Base-by-base conservation (phyloP, 2,888 invertebrate species). In the Augochlorella aurata region DNA sequence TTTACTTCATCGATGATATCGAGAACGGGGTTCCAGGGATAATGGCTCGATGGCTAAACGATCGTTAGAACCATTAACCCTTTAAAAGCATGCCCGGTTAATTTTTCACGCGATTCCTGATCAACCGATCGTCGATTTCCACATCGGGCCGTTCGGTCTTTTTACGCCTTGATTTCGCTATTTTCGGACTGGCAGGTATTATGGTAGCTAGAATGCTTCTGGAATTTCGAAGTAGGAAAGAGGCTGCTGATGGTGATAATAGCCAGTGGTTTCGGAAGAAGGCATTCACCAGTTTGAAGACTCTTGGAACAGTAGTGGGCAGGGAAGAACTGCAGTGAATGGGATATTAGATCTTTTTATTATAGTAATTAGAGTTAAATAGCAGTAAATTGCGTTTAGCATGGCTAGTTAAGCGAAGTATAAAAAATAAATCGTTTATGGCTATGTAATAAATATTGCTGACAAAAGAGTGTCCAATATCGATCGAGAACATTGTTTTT, bases 1-100 rank as follows among this genome's bases (percentile, higher is more conserved):
- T 87, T 87, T 81, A 75, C 86, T 87, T 87, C 88, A 84, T 87
- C 87, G 84, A 74, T 81, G 88, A 73, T 87, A 87, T 87, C 84
- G 79, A 65, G 82, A 81, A 82, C 68, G 66, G 18, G 61, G 63
- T 49, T n/a, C 81, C 65, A n/a, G 79, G 77, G 81, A 86, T 87
- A 87, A 88, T 87, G 82, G 86, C 21, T 9, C 69, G 69, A 52
- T 72, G 68, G 79, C 80, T 88, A 80, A 86, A 86, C 76, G 81
- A 74, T 77, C 77, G 38, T 77, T 67, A 77, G 69, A 67, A 74
- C 74, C 80, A 79, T 77, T 84, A 86, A 74, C 63, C 66, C 66
- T 49, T 54, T 24, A 16, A 65, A 73, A 69, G 49, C 74, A 44
- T 38, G 70, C 63, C 54, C 70, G 54, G 81, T 70, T 73, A 68